A percentile compares a stretch with the other conserved stretches of the same genome.
These are phyloP conservation scores for Nomada goodeniana DNA, from an alignment of 2,888 invertebrate genomes.

Conservation along the genomic window DNA sequence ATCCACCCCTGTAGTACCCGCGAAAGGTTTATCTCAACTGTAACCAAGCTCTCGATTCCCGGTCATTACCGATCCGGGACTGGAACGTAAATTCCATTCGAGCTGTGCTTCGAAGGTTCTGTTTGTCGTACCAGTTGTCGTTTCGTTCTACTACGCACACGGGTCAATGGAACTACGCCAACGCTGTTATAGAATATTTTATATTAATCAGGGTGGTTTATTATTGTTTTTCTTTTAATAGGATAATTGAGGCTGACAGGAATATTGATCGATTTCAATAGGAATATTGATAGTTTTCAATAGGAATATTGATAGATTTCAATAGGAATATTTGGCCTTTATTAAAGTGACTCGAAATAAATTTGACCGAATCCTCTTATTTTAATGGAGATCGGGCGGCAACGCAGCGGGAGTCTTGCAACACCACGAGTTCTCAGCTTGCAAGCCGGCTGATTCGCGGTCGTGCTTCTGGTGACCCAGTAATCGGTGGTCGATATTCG, in stretches of 20 bases:
- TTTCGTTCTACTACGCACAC: not conserved
- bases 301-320: too few relatives aligned
- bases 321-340: too few relatives aligned
- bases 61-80: conserved; percentile 59
- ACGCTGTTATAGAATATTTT: not conserved
- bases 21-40: conserved; percentile 57
- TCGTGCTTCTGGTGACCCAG: conserved; percentile 54
- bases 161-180: not conserved
- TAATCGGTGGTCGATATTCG: conserved; percentile 59
- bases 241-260: too few relatives aligned
- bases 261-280: too few relatives aligned
- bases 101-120: conserved; percentile 44
- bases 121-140: conserved; percentile 33
- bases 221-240: too few relatives aligned
- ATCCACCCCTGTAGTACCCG: not conserved
- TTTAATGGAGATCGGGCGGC: too few relatives aligned
- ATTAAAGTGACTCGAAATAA: too few relatives aligned
- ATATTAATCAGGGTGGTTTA: too few relatives aligned
- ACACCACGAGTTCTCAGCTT: not conserved
- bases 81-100: conserved; percentile 46
- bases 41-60: conserved; percentile 59
- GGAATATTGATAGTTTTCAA: too few relatives aligned
- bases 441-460: conserved; percentile 24
- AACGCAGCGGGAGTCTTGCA: not conserved
- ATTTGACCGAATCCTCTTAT: too few relatives aligned